These are phyloP conservation scores for Sus cebifrons DNA, from an alignment of 2,797 vertebrate genomes.

Conservation along the genomic window DNA sequence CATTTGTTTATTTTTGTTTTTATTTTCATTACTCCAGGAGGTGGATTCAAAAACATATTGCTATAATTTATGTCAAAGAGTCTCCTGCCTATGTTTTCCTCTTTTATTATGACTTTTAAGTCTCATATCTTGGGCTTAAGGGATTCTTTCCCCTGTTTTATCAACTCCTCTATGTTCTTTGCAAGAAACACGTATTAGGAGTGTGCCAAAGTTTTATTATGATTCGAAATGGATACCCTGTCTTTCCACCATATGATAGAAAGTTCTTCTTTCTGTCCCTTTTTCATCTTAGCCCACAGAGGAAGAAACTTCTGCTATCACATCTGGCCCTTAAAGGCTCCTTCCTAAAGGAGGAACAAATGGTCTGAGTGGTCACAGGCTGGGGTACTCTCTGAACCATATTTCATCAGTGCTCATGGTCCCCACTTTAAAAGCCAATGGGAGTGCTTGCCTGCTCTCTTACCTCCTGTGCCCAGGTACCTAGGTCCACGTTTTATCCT, in stretches of 20 bases:
- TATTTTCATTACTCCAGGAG: no score
- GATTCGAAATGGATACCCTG: not conserved
- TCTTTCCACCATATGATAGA: not conserved
- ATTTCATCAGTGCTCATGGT: not conserved
- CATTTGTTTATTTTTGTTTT: no score
- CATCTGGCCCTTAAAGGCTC: not conserved
- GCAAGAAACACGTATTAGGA: not conserved
- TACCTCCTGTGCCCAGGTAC: not conserved
- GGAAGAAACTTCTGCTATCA: not conserved
- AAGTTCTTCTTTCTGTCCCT: not conserved
- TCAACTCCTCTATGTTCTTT: not conserved
- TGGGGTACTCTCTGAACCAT: not conserved
- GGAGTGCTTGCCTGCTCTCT: not conserved
- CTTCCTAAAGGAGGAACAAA: not conserved
- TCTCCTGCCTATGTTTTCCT: no score
- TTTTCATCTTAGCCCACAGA: constrained; percentile 17
- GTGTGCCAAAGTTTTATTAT: not conserved
- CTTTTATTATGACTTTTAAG: constrained; percentile 47
- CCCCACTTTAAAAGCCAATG: not conserved
- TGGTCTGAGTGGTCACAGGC: not conserved
- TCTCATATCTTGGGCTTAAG: not conserved
- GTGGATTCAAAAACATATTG: no score
- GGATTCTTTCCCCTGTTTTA: not conserved
- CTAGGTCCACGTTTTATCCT: not conserved
- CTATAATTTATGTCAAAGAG: no score